Evolutionary conservation across 2,797 vertebrate genomes (phyloP).

Genomic region (Toxotes lorentzi): DNA sequence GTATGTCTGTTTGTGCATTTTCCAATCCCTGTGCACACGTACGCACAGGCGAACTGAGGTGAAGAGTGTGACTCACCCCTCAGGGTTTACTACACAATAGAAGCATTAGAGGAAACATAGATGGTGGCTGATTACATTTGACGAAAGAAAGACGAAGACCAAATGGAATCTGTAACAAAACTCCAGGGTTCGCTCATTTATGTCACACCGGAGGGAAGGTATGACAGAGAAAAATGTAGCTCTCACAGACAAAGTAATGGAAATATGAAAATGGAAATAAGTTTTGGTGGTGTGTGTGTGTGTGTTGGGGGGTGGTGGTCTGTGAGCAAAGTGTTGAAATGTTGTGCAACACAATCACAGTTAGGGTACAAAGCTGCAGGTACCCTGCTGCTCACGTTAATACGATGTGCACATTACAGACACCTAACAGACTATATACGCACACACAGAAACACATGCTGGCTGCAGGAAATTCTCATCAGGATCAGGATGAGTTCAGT

Average conservation of each 20-base stretch:
- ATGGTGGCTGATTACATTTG: constrained; percentile 19
- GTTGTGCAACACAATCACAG: not conserved
- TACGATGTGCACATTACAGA: not conserved
- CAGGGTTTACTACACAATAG: constrained; percentile 28
- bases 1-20: constrained; percentile 5
- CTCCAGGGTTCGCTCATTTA: constrained; percentile 20
- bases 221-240: constrained; percentile 22
- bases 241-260: constrained; percentile 23
- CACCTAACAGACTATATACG: not conserved
- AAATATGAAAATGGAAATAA: constrained; percentile 36
- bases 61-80: constrained; percentile 22
- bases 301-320: not conserved
- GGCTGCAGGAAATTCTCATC: not conserved
- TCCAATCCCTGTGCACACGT: constrained; percentile 2
- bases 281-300: not conserved
- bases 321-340: constrained; percentile 8
- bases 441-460: constrained; percentile 5
- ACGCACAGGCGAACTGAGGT: constrained; percentile 7
- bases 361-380: not conserved
- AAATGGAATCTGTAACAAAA: constrained; percentile 23
- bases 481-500: not conserved
- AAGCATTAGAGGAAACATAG: constrained; percentile 31
- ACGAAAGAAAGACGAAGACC: not conserved
- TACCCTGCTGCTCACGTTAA: not conserved
- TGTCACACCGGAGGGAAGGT: constrained; percentile 29